phyloP scores from a whole-genome alignment of 2,113 vertebrate genomes.

The Oostethus manadensis region DNA sequence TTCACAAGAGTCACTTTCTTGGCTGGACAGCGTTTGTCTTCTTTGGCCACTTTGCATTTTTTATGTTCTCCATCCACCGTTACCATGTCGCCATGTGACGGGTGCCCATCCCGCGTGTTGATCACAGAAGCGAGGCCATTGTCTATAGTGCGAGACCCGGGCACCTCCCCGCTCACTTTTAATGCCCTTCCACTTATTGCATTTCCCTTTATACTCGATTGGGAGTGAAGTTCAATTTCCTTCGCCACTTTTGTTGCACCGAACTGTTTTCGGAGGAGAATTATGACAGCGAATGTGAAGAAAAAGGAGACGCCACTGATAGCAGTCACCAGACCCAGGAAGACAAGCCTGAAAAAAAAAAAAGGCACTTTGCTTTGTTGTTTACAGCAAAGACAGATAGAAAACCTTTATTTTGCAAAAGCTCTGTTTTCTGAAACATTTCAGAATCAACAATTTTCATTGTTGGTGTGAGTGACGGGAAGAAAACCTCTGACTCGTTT shows the following conservation, averaged over 20 bases:
- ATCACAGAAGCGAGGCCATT: not conserved
- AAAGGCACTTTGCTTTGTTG: not conserved
- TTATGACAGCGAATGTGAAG: constrained; percentile 63
- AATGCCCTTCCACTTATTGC: not conserved
- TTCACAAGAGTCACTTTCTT: not conserved
- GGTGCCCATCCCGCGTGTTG: not conserved
- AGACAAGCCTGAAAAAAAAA: constrained; percentile 58
- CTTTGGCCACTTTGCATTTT: not conserved
- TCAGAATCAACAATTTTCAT: too few species aligned
- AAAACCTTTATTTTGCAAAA: not conserved
- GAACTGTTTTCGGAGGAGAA: constrained; percentile 63
- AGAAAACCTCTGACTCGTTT: too few species aligned
- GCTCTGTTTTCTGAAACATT: too few species aligned
- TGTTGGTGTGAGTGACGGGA: too few species aligned
- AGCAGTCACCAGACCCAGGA: constrained; percentile 64
- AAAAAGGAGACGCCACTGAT: constrained; percentile 67
- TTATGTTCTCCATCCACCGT: not conserved
- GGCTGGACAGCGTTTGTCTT: not conserved
- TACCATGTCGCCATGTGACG: not conserved
- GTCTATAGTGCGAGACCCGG: not conserved
- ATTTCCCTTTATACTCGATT: not conserved
- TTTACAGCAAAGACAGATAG: not conserved
- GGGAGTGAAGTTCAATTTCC: constrained; percentile 39
- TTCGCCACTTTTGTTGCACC: not conserved
- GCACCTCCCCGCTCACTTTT: not conserved